Evolutionary conservation across 2,888 invertebrate genomes (phyloP).

Genomic region (Clivina fossor): DNA sequence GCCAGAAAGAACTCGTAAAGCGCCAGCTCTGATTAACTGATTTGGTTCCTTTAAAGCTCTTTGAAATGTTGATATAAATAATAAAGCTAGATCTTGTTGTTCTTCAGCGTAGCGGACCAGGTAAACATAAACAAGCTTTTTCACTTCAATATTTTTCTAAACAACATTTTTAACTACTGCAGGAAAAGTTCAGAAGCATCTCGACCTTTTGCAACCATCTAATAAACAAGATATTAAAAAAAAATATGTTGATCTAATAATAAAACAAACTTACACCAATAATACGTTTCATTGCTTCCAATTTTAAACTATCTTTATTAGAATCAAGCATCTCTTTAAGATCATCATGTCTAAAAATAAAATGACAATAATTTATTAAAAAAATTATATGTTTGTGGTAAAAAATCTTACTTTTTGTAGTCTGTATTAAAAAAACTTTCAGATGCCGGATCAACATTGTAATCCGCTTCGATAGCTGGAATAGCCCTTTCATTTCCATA

Average conservation of each 20-base stretch:
- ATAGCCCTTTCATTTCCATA: constrained; percentile 62
- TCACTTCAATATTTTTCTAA: constrained; percentile 98
- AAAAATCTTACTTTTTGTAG: constrained; percentile 75
- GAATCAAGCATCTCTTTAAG: constrained; percentile 97
- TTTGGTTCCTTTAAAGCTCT: constrained; percentile 98
- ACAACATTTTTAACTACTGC: constrained; percentile 99
- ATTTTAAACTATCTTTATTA: constrained; percentile 93
- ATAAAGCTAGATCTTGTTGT: constrained; percentile 95
- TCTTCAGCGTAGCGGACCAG: constrained; percentile 98
- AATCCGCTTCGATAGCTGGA: constrained; percentile 69
- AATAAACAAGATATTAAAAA: constrained; percentile 44
- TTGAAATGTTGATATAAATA: constrained; percentile 99
- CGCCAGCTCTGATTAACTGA: constrained; percentile 96
- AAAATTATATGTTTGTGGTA: constrained; percentile 20
- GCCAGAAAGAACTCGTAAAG: constrained; percentile 93
- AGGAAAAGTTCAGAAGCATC: constrained; percentile 97
- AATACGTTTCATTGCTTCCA: constrained; percentile 99
- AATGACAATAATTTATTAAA: constrained; percentile 9
- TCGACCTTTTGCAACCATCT: constrained; percentile 97
- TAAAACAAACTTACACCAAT: constrained; percentile 71
- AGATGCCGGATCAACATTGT: constrained; percentile 81
- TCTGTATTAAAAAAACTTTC: constrained; percentile 90
- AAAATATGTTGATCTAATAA: constrained; percentile 7
- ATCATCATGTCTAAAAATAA: constrained; percentile 78
- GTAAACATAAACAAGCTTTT: constrained; percentile 98